Evolutionary conservation across 2,113 vertebrate genomes (phyloP).

Genomic region (Ammospiza caudacuta): DNA sequence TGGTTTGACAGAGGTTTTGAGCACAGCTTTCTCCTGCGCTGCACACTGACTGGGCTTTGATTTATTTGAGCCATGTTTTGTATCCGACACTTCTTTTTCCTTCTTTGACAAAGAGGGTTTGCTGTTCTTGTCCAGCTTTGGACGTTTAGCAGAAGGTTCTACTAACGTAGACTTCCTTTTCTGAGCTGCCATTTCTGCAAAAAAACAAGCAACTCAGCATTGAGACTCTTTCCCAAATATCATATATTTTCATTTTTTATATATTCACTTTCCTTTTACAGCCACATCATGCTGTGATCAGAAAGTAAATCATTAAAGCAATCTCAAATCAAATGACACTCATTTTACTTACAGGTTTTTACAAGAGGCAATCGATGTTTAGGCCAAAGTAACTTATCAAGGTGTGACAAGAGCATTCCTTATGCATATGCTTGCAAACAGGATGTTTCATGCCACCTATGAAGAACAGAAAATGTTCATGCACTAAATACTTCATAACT

Average conservation of each 20-base stretch:
- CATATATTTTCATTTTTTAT: neutral
- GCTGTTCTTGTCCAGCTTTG: slow-evolving; percentile 73
- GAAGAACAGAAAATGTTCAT: slow-evolving; percentile 30
- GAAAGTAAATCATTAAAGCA: neutral
- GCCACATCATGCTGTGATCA: neutral
- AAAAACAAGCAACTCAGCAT: slow-evolving; percentile 40
- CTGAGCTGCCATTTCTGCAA: slow-evolving; percentile 82
- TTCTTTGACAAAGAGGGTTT: slow-evolving; percentile 53
- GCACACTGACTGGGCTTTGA: slow-evolving; percentile 52
- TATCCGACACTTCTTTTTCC: slow-evolving; percentile 65
- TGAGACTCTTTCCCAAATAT: neutral
- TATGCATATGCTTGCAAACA: slow-evolving; percentile 60
- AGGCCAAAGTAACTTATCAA: slow-evolving; percentile 75
- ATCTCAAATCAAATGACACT: neutral
- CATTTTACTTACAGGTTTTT: slow-evolving; percentile 78
- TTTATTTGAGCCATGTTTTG: slow-evolving; percentile 75
- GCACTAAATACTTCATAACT: neutral
- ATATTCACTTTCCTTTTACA: neutral
- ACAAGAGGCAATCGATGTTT: slow-evolving; percentile 68
- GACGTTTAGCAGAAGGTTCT: slow-evolving; percentile 75
- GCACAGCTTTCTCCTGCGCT: slow-evolving; percentile 69
- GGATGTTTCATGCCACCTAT: slow-evolving; percentile 70
- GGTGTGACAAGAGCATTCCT: slow-evolving; percentile 80
- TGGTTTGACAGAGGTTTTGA: slow-evolving; percentile 68
- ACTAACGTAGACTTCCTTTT: slow-evolving; percentile 75